Conservation (phyloP, 2,797 vertebrate species). For the Novumbra hubbsi region DNA sequence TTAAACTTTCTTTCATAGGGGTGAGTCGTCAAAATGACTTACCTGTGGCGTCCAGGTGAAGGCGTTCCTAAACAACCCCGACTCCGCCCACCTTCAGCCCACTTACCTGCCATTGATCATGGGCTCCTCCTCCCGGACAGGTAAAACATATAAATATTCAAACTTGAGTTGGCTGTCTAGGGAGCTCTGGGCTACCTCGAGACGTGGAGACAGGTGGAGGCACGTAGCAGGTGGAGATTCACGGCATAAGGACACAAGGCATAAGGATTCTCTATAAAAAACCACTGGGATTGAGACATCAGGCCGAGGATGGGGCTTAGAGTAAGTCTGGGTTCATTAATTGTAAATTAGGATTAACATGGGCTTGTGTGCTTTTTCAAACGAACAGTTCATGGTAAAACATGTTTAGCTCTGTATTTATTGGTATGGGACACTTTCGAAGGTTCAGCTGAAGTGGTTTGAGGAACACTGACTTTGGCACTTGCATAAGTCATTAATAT, state of each 20-base stretch:
- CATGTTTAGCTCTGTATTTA: background rate
- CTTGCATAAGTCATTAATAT: conserved; percentile 25
- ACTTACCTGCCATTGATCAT: background rate
- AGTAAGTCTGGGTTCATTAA: conserved; percentile 61
- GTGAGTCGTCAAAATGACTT: no score
- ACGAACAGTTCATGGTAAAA: background rate
- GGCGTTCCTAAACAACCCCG: conserved; percentile 15
- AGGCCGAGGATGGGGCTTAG: conserved; percentile 75
- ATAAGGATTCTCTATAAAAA: conserved; percentile 62
- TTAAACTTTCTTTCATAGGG: no score
- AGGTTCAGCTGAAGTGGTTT: background rate
- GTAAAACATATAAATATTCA: conserved; percentile 63
- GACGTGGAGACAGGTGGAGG: conserved; percentile 29
- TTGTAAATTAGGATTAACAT: background rate
- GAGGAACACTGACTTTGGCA: background rate
- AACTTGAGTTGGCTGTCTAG: conserved; percentile 50
- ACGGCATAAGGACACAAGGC: conserved; percentile 39
- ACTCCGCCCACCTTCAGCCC: background rate
- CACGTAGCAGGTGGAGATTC: background rate
- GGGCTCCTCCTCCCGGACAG: conserved; percentile 62
- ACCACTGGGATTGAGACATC: conserved; percentile 59
- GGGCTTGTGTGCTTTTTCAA: background rate
- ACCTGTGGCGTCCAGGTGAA: conserved; percentile 25
- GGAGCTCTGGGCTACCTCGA: conserved; percentile 57
- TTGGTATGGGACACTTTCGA: no score